Evolutionary conservation across 2,888 invertebrate genomes (phyloP).

Genomic region (Lasioglossum calceatum): DNA sequence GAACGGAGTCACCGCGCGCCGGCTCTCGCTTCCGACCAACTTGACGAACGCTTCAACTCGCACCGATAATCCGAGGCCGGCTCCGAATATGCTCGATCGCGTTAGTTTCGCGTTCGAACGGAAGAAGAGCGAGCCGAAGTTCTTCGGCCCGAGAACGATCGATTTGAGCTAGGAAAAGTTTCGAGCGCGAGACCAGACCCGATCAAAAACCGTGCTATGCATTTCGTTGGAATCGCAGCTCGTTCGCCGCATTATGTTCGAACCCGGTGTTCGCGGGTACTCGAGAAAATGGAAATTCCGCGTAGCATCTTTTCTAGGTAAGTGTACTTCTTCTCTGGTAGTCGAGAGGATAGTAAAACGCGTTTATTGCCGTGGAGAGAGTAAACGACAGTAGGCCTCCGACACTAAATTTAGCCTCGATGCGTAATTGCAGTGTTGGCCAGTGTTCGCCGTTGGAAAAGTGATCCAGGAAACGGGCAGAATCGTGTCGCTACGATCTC

Average conservation of each 20-base stretch:
- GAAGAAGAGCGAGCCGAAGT: conserved; percentile 1
- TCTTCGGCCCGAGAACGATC: conserved; percentile 7
- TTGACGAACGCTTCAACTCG: conserved; percentile 47
- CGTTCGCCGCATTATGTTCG: conserved; percentile 16
- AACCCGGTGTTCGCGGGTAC: conserved; percentile 61
- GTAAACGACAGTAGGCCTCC: conserved; percentile 57
- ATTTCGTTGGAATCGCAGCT: conserved; percentile 49
- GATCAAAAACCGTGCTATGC: neutral
- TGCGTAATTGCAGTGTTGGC: conserved; percentile 21
- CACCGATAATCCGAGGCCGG: neutral
- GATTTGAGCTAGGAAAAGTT: neutral
- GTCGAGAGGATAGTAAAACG: conserved; percentile 56
- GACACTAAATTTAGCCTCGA: conserved; percentile 48
- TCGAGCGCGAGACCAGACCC: neutral
- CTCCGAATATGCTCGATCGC: neutral
- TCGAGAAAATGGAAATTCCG: conserved; percentile 70
- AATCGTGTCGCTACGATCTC: neutral
- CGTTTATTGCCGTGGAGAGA: conserved; percentile 63
- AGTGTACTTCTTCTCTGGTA: conserved; percentile 55
- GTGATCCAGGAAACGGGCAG: conserved; percentile 33
- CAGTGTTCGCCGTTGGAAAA: neutral
- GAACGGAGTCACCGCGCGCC: conserved; percentile 28
- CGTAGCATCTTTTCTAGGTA: conserved; percentile 65
- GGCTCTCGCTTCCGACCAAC: conserved; percentile 60
- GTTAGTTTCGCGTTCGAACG: neutral